Percentiles rank a stretch among this genome's conserved stretches.
phyloP scores from a whole-genome alignment of 2,888 invertebrate genomes.

The Ischnus inquisitorius region DNA sequence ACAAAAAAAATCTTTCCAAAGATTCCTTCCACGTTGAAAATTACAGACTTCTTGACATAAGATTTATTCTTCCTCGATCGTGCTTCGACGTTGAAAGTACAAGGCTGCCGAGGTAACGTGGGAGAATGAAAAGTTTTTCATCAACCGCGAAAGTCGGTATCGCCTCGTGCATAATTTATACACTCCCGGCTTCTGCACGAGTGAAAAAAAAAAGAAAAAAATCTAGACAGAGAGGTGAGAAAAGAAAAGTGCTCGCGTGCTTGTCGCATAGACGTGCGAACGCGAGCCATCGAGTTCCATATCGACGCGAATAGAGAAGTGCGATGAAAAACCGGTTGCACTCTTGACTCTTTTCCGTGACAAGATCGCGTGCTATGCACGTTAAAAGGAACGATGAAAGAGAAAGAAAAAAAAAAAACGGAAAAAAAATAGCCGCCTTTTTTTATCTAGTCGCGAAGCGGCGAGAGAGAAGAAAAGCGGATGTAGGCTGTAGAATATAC shows the following conservation, averaged over 20 bases:
- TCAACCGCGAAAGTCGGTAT: not conserved
- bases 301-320: slow-evolving; percentile 25
- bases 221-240: not conserved
- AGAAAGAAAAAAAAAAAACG: not conserved
- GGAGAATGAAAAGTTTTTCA: no score
- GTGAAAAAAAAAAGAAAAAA: not conserved
- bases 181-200: not conserved
- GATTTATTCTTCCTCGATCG: no score
- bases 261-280: slow-evolving; percentile 23
- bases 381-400: slow-evolving; percentile 20
- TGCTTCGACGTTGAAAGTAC: no score
- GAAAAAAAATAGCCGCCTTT: not conserved
- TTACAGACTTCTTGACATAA: no score
- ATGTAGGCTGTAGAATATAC: slow-evolving; percentile 7
- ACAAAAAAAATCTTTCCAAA: not conserved
- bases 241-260: slow-evolving; percentile 9
- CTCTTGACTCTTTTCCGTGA: slow-evolving; percentile 2
- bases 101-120: no score
- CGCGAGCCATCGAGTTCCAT: slow-evolving; percentile 31
- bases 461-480: slow-evolving; percentile 18
- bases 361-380: not conserved
- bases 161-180: not conserved
- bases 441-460: slow-evolving; percentile 6
- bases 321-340: slow-evolving; percentile 13
- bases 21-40: not conserved